Conservation (phyloP, 2,113 vertebrate species). For the Fulmarus glacialis region DNA sequence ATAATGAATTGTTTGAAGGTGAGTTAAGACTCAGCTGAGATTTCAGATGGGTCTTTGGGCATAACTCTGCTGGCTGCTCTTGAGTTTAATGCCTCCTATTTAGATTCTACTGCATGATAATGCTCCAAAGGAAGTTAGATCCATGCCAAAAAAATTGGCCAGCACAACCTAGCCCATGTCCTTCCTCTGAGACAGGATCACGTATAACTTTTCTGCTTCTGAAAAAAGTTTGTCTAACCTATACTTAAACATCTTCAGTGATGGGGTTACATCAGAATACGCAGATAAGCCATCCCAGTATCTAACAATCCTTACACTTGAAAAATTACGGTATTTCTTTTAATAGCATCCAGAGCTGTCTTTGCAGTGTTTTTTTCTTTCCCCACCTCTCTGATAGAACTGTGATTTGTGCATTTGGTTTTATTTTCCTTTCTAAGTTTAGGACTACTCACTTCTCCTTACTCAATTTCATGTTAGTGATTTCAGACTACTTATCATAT, state of each 20-base stretch:
- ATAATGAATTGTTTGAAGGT: background rate
- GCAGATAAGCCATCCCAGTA: background rate
- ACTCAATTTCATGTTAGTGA: background rate
- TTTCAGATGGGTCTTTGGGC: background rate
- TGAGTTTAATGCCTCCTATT: background rate
- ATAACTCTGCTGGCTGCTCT: background rate
- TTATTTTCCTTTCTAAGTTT: background rate
- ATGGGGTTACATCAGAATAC: background rate
- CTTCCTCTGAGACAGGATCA: background rate
- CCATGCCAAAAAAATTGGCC: background rate
- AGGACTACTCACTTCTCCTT: background rate
- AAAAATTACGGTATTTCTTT: background rate
- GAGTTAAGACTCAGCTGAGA: background rate
- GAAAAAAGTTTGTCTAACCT: background rate
- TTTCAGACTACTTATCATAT: background rate
- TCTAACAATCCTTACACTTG: background rate
- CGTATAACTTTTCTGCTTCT: background rate
- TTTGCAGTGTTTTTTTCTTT: background rate
- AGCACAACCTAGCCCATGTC: background rate
- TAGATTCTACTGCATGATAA: background rate
- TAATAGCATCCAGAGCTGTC: background rate
- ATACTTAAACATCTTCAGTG: background rate
- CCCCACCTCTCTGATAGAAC: rapidly evolving
- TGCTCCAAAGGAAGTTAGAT: background rate
- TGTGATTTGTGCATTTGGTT: background rate